phyloP scores from a whole-genome alignment of 2,797 vertebrate genomes.

The Coregonus ussuriensis region DNA sequence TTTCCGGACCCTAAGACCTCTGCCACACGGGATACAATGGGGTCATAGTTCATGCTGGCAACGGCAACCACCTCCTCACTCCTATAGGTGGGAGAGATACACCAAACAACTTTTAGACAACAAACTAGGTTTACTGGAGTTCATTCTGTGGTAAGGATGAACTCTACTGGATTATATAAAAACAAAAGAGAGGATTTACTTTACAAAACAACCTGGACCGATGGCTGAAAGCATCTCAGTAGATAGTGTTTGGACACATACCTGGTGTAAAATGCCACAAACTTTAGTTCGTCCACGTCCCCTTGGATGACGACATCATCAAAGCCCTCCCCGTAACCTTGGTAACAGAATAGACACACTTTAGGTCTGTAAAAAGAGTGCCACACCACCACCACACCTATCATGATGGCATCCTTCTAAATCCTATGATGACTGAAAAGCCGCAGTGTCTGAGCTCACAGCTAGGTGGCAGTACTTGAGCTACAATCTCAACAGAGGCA shows the following conservation, averaged over 20 bases:
- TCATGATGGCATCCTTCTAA: neutral
- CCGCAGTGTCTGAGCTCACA: slow-evolving; percentile 20
- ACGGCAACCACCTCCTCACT: slow-evolving; percentile 95
- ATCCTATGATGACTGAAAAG: neutral
- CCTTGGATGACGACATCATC: slow-evolving; percentile 98
- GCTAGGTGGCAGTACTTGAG: slow-evolving; percentile 56
- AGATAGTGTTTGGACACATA: slow-evolving; percentile 63
- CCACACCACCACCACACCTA: neutral
- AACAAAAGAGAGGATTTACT: neutral
- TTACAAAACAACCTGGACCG: too few relatives aligned
- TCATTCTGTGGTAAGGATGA: neutral
- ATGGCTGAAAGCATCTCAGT: neutral
- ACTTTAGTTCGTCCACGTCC: slow-evolving; percentile 94
- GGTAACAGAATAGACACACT: slow-evolving; percentile 33
- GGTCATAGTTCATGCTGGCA: slow-evolving; percentile 98
- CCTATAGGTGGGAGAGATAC: slow-evolving; percentile 69
- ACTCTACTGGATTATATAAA: neutral
- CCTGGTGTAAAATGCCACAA: slow-evolving; percentile 98
- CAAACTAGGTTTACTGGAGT: neutral
- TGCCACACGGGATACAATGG: slow-evolving; percentile 95
- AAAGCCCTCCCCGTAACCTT: slow-evolving; percentile 96
- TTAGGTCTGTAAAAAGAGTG: slow-evolving; percentile 10
- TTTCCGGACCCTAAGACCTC: slow-evolving; percentile 94
- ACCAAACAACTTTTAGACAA: neutral
- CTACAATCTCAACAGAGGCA: slow-evolving; percentile 10